These are phyloP conservation scores for Erynnis tages DNA, from an alignment of 2,888 invertebrate species.

Conservation along the genomic window DNA sequence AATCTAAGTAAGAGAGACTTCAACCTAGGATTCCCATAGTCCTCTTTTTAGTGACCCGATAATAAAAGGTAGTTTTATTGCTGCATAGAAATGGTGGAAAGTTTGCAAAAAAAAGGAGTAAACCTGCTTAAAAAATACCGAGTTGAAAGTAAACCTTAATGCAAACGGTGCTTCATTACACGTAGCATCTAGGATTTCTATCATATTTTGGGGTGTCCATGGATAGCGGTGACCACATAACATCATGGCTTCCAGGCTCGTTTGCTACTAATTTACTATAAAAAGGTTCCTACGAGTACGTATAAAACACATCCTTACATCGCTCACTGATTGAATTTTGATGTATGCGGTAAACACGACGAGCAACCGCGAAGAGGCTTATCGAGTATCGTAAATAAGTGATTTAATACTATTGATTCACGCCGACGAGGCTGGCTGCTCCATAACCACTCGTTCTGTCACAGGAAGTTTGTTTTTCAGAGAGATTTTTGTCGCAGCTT, in stretches of 20 bases:
- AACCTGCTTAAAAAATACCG: conserved; percentile 12
- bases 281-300: too few species aligned
- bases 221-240: too few species aligned
- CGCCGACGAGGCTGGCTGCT: not conserved
- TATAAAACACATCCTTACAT: too few species aligned
- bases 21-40: too few species aligned
- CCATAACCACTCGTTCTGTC: not conserved
- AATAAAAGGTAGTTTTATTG: too few species aligned
- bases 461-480: conserved; percentile 13
- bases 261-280: too few species aligned
- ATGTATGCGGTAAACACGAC: conserved; percentile 12
- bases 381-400: conserved; percentile 20
- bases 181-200: too few species aligned
- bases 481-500: not conserved
- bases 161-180: conserved; percentile 1
- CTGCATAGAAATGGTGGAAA: conserved; percentile 1
- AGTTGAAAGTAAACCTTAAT: conserved; percentile 4
- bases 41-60: too few species aligned
- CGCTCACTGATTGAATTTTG: conserved; percentile 14
- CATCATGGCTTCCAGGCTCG: too few species aligned
- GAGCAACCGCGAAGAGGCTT: conserved; percentile 8
- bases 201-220: too few species aligned
- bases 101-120: too few species aligned
- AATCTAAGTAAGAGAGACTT: too few species aligned
- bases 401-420: conserved; percentile 18